Base-by-base conservation (phyloP, 2,888 invertebrate genomes). In the Teinopalpus imperialis region DNA sequence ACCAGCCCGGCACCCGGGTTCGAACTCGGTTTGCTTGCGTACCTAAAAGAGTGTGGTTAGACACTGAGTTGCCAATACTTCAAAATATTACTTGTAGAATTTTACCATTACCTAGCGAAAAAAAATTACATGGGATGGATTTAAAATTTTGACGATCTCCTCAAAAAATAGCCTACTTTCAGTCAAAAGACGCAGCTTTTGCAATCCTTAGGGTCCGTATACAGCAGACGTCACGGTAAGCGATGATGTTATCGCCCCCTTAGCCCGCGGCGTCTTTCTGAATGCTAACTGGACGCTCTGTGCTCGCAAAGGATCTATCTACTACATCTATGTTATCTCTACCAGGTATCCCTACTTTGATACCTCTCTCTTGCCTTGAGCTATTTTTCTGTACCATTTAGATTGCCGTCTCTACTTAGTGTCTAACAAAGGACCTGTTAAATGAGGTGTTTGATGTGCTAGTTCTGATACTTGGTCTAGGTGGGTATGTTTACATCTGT, bases 231-330 rank as follows among this genome's bases (percentile, higher is more conserved):
- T 70, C 69, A 69, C 64, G 62, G 63, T 58, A 63, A 57, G 69
- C 66, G 59, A 66, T 66, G 85, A 86, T 86, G 77, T 74, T 86
- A 86, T 88, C 87, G 70, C 77, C 64, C 77, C 64, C 66, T 63
- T 43, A 62, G 79, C 86, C 80, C 65, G 79, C 78, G 85, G 85
- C 83, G 73, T 78, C 85, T 83, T 81, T 85, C 76, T 83, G 82
- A 81, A 87, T 85, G 83, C 81, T 85, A 85, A 86, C 83, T 79
- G 80, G 70, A 61, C 72, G 68, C 74, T 78, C 74, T 75, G 74
- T 72, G 68, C 70, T 60, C 53, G 61, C 74, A 70, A 70, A 71
- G 65, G 67, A 63, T 65, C 64, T 74, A 78, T 80, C 81, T 66
- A 59, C 66, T 58, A 69, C 78, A 81, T 79, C 80, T 74, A 67